Percentiles rank a stretch among this genome's conserved stretches.
Conservation (phyloP, 2,888 invertebrate genomes). For the Hyposoter didymator region DNA sequence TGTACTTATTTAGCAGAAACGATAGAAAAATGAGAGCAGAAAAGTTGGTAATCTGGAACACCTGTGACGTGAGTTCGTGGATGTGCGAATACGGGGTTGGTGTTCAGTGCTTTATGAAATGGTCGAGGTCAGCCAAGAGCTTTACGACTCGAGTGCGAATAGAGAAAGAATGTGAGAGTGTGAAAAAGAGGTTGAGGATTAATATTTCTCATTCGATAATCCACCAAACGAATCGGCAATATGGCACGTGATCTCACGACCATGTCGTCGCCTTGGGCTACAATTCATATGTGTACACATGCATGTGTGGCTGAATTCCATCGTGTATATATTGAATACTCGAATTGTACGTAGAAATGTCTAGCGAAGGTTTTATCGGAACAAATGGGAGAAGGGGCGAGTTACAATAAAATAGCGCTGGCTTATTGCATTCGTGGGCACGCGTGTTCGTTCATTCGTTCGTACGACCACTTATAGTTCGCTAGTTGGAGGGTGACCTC, state of each 20-base stretch:
- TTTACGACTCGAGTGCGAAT: conserved; percentile 13
- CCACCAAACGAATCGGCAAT: conserved; percentile 67
- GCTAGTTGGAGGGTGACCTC: conserved; percentile 27
- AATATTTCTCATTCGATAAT: conserved; percentile 70
- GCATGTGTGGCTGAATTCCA: not conserved
- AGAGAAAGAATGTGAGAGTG: conserved; percentile 2
- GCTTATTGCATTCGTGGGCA: conserved; percentile 74
- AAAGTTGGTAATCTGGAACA: conserved; percentile 43
- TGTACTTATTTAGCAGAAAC: conserved; percentile 6
- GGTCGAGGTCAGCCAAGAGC: conserved; percentile 47
- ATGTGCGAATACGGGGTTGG: not conserved
- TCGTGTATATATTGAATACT: not conserved
- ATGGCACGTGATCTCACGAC: conserved; percentile 44
- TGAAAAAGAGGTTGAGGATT: conserved; percentile 46
- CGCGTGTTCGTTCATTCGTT: conserved; percentile 52
- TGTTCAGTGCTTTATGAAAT: conserved; percentile 32
- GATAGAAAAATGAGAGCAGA: conserved; percentile 20
- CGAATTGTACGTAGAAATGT: conserved; percentile 51
- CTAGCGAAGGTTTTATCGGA: conserved; percentile 75
- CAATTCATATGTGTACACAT: not conserved
- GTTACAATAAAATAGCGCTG: conserved; percentile 75
- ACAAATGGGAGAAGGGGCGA: conserved; percentile 36
- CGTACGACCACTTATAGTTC: conserved; percentile 17
- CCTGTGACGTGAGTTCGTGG: conserved; percentile 27
- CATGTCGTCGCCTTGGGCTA: conserved; percentile 33